Evolutionary conservation across 2,888 invertebrate species (phyloP), one percentile per base, ranked within the genome.

Genomic region (Nomada lathburiana): DNA sequence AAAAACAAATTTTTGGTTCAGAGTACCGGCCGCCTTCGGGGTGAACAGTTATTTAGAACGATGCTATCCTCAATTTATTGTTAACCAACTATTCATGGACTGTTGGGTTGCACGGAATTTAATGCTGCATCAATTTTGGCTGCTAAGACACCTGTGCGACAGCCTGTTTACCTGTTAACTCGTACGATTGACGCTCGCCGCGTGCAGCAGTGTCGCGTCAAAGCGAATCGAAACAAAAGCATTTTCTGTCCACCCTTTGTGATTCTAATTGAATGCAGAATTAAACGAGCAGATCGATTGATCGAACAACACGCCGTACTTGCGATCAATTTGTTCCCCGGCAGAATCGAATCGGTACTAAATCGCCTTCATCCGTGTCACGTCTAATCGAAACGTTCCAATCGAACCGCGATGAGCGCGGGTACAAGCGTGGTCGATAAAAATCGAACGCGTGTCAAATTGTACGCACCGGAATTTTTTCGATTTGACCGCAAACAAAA

Each of bases 111-210:
- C 29, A 29, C 29, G 29, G 29, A 29, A 29, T 29, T 29, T 0
- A 5, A 7, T 29, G 36, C 36, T 36, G 36, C 36, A 5, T 7
- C 36, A 36, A 7, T 5, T 36, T 36, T 36, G 7, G 5, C 36
- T 36, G 36, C 7, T 36, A 36, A 36, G 36, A 36, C 36, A 36
- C 36, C 36, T 36, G 7, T 7, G 36, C 36, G 36, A 7, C 36
- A 0, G 0, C 36, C 36, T 36, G 36, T 36, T 5, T 60, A 72
- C 80, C 84, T 73, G 83, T 78, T 74, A 77, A 83, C 82, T 83
- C 77, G 20, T 67, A 57, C 77, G 74, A 82, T 82, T 68, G 73
- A 72, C 70, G 62, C 52, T 44, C 13, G 70, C 52, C 50, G 70
- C 57, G 29, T 60, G 47, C 57, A 20, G 57, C 65, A 59, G 52